phyloP scores from a whole-genome alignment of 2,888 invertebrate genomes.

The Epistrophe grossulariae region DNA sequence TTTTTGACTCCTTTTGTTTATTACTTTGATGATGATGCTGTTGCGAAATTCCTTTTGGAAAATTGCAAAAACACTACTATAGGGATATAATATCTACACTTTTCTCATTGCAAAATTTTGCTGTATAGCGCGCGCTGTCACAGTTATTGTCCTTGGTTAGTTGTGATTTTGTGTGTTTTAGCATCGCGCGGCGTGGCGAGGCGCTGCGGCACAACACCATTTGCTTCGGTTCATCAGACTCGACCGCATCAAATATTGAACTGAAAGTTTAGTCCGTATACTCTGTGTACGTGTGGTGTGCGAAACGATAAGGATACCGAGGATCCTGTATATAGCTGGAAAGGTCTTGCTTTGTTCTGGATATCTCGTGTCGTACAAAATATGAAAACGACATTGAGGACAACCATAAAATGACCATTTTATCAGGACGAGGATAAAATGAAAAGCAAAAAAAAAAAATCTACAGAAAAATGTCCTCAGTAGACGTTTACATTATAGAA shows the following conservation, averaged over 20 bases:
- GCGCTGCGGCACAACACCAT: neutral
- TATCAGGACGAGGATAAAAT: slow-evolving; percentile 28
- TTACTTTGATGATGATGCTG: slow-evolving; percentile 12
- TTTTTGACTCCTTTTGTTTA: slow-evolving; percentile 53
- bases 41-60: slow-evolving; percentile 11
- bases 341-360: slow-evolving; percentile 32
- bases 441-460: slow-evolving; percentile 16
- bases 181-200: neutral
- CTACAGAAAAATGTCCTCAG: slow-evolving; percentile 16
- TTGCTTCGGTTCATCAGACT: slow-evolving; percentile 44
- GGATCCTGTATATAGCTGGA: neutral
- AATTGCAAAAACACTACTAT: neutral
- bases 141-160: slow-evolving; percentile 5
- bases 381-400: slow-evolving; percentile 62
- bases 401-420: slow-evolving; percentile 69
- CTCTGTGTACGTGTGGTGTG: neutral
- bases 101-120: slow-evolving; percentile 17
- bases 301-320: slow-evolving; percentile 13
- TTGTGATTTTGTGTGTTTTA: slow-evolving; percentile 18
- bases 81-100: neutral
- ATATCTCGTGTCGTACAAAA: slow-evolving; percentile 50
- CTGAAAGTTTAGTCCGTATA: slow-evolving; percentile 22
- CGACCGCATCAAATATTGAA: slow-evolving; percentile 47
- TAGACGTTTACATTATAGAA: slow-evolving; percentile 64
- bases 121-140: neutral